Base-by-base conservation (phyloP, 1,140 invertebrate genomes). In the Hydropsyche tenuis region DNA sequence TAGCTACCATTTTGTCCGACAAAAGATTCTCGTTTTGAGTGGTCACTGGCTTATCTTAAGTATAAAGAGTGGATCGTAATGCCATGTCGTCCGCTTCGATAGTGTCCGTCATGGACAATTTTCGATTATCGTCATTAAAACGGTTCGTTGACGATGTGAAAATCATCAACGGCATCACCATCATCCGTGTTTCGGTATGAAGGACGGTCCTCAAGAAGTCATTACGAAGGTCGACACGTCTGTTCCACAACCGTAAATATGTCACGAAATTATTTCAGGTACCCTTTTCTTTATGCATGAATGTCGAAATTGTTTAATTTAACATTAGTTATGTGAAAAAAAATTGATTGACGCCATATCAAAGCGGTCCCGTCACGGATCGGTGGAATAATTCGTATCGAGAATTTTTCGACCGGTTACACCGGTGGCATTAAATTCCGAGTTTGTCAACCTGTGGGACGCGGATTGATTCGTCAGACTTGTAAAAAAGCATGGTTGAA, bases 101-200 rank as follows among this genome's bases (percentile, higher is more conserved):
- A 27, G 22, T 60, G 56, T 60, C 23, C 20, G 56, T 60, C 56
- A 60, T 20, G 56, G 56, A 20, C 12, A 60, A 60, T 60, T 60
- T 60, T 60, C 56, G 56, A 60, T 60, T 60, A 22, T 27, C 2
- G 22, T 60, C 56, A 60, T 60, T 60, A 25, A n/a, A 25, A 60
- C 30, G 30, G 30, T 37, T 25, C 22, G 56, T 27, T 60, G 56
- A 60, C 23, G 56, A 60, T 25, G 56, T 60, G 56, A 60, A 25
- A 23, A 48, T 48, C 45, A 3, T 48, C 30, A 37, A 37, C 30
- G 30, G 9, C 30, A 37, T 4, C 30, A 37, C 9, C 30, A 3
- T 37, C 30, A 37, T 37, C 3, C 9, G 3, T 4, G 30, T 37
- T 9, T 4, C 30, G 9, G 9, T 4, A 37, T 9, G 30, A 37